Evolutionary conservation across 1,140 invertebrate genomes (phyloP).

Genomic region (Anthonomus grandis): DNA sequence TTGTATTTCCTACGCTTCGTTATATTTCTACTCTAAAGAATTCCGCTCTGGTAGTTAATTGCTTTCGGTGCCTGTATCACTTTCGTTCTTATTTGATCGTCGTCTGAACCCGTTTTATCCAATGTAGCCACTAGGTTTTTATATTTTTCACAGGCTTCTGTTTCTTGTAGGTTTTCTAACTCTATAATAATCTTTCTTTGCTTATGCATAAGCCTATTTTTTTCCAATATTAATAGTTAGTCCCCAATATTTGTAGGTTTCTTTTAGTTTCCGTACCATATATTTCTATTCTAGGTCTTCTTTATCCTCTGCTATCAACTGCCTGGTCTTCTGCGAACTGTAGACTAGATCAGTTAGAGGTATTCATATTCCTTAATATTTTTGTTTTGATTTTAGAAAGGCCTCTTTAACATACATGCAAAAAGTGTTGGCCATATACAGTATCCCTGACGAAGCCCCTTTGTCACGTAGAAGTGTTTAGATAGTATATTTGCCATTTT

Average conservation of each 20-base stretch:
- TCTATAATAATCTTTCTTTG: background rate
- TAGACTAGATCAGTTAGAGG: background rate
- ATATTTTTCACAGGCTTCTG: too few relatives aligned
- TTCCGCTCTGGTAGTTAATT: conserved; percentile 2
- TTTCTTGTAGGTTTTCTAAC: background rate
- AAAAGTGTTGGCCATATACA: too few relatives aligned
- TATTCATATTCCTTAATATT: background rate
- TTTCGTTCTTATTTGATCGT: conserved; percentile 7
- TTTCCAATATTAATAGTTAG: conserved; percentile 4
- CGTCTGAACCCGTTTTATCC: conserved; percentile 2
- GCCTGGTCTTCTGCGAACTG: too few relatives aligned
- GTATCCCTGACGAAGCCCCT: background rate
- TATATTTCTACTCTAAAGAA: conserved; percentile 3
- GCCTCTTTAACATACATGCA: background rate
- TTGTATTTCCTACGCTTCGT: background rate
- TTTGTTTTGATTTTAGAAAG: background rate
- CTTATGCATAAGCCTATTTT: conserved; percentile 4
- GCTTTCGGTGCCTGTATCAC: conserved; percentile 7
- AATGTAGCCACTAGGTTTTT: background rate
- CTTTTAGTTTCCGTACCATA: conserved; percentile 8
- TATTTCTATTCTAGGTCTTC: conserved; percentile 19
- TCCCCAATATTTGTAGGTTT: conserved; percentile 4
- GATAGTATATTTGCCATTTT: background rate
- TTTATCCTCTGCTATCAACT: background rate
- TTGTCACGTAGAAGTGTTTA: background rate